Conservation (phyloP, 2,888 invertebrate genomes). For the Gymnosoma rotundatum region DNA sequence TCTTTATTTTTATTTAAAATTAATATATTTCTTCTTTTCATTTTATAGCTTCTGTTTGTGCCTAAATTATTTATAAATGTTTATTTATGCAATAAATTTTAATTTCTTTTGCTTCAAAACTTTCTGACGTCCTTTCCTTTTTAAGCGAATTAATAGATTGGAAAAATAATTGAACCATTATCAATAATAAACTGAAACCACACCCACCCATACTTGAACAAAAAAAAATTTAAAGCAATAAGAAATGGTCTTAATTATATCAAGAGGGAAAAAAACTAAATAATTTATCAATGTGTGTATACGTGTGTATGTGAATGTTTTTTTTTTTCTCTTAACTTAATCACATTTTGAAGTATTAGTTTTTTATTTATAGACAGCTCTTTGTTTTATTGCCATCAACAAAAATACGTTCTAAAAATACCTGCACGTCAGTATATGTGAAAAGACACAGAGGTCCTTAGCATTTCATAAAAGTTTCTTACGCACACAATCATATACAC, state of each 20-base stretch:
- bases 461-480: background rate
- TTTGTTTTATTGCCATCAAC: constrained; percentile 5
- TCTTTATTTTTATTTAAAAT: too few relatives aligned
- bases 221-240: constrained; percentile 1
- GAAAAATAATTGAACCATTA: constrained; percentile 89
- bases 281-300: background rate
- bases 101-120: background rate
- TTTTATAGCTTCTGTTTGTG: background rate
- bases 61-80: background rate
- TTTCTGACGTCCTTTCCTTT: background rate
- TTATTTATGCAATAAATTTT: background rate
- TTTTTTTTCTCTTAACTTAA: background rate
- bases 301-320: background rate
- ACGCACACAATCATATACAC: background rate
- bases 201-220: constrained; percentile 38
- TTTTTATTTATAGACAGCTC: background rate
- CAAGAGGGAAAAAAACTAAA: background rate
- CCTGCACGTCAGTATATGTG: too few relatives aligned
- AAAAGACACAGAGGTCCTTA: background rate
- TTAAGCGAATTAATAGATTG: constrained; percentile 88
- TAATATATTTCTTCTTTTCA: too few relatives aligned
- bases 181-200: constrained; percentile 71
- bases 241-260: constrained; percentile 18
- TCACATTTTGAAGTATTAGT: background rate
- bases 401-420: constrained; percentile 17